Evolutionary conservation across 2,797 vertebrate species (phyloP).

Genomic region (Rhinella marina): DNA sequence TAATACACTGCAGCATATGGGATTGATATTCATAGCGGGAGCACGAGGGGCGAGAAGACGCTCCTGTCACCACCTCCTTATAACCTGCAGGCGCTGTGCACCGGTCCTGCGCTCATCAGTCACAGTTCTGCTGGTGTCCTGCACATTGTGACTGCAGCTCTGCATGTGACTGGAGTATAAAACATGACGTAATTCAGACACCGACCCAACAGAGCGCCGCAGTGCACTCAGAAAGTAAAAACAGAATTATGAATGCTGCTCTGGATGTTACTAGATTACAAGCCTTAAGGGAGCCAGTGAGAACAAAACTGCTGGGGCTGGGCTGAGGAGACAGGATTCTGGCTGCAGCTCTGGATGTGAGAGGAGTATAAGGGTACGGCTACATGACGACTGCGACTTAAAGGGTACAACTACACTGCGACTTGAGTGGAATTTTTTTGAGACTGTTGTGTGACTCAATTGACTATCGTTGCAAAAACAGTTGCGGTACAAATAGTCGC

Average conservation of each 20-base stretch:
- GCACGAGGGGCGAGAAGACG: slow-evolving; percentile 42
- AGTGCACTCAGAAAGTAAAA: no score
- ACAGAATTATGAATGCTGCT: no score
- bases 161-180: neutral
- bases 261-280: no score
- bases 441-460: no score
- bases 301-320: neutral
- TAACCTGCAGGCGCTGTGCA: neutral
- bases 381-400: no score
- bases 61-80: neutral
- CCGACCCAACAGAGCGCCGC: neutral
- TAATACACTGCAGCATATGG: slow-evolving; percentile 76
- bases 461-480: no score
- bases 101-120: neutral
- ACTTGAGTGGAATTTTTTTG: no score
- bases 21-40: slow-evolving; percentile 76
- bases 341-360: no score
- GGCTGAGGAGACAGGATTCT: no score
- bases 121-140: neutral
- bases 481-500: no score
- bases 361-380: no score
- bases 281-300: neutral
- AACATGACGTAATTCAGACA: neutral
- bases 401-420: no score
- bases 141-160: neutral